phyloP scores from a whole-genome alignment of 2,797 vertebrate genomes.

The Silurus aristotelis region DNA sequence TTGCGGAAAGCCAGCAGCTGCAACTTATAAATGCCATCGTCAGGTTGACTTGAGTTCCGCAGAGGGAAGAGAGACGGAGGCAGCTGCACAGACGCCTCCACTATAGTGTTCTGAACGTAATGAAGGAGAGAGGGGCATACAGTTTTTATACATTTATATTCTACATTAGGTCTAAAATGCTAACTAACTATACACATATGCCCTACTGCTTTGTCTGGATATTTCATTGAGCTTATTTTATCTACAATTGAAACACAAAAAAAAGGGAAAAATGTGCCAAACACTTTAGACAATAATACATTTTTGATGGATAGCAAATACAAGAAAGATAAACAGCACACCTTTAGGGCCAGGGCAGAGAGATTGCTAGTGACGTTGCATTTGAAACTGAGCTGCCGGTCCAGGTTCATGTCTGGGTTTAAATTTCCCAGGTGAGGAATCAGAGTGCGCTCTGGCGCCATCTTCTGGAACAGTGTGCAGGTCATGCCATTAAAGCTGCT shows the following conservation, averaged over 20 bases:
- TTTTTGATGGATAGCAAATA: not conserved
- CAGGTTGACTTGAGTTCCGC: conserved; percentile 73
- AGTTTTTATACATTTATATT: not conserved
- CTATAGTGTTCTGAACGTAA: conserved; percentile 80
- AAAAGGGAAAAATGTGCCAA: no score
- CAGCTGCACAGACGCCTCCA: conserved; percentile 93
- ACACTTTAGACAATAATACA: no score
- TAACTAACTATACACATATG: no score
- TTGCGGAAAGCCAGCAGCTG: conserved; percentile 95
- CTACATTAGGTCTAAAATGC: no score
- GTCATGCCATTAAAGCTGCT: conserved; percentile 92
- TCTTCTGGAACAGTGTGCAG: conserved; percentile 93
- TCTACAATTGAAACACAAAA: no score
- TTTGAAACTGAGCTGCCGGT: conserved; percentile 94
- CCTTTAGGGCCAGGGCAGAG: conserved; percentile 89
- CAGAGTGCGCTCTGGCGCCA: conserved; percentile 76
- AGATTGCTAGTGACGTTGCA: conserved; percentile 91
- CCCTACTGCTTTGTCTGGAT: not conserved
- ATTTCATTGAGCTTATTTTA: not conserved
- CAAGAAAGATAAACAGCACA: conserved; percentile 51
- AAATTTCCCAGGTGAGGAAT: conserved; percentile 75
- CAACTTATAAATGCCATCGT: conserved; percentile 86
- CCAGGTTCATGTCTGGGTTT: conserved; percentile 78
- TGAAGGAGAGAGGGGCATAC: not conserved
- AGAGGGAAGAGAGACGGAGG: conserved; percentile 88